Base-by-base conservation (phyloP, 92 coral and sea anemone species). In the Montipora capitata region DNA sequence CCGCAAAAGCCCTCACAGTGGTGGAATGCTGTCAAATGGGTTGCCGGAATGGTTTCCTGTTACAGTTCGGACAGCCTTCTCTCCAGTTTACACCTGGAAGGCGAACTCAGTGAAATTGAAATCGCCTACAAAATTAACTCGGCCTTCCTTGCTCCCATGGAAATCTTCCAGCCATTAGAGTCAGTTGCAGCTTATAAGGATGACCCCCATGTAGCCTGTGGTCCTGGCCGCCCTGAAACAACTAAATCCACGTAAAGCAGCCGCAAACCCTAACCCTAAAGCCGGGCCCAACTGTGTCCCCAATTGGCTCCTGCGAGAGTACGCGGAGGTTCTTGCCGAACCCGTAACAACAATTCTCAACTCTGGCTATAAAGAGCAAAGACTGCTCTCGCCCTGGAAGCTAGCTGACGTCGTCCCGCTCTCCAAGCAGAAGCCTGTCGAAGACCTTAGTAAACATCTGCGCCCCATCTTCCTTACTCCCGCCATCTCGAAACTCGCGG, bases 281-380 rank as follows among this genome's bases (percentile, higher is more conserved):
- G 2, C 35, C 1, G 94, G 88, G 20, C 91, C 94, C 27, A 91
- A 87, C 76, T 80, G 83, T 35, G 75, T 81, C 17, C 94, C 91
- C 14, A 75, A 54, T n/a, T 89, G 88, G 87, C 68, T 88, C 79
- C 65, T 81, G 68, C 69, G 78, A 20, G 84, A 75, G 63, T 81
- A 82, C 66, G 79, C 92, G 0, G 92, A 82, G 74, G 62, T 89
- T 10, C 80, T 89, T 35, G 82, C 69, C 42, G 66, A 44, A 8
- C 87, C 87, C 51, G 68, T 88, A 35, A 68, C 86, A 10, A 76
- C 84, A 10, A 82, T 82, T 43, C 73, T 82, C n/a, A 73, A 81
- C 75, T 69, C 78, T 70, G 54, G 74, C 59, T 79, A 87, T 74
- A n/a, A 56, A 3, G 66, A 81, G 58, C 40, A 48, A 17, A 45